A percentile compares a stretch with the other conserved stretches of the same genome.
These are phyloP conservation scores for Calephelis virginiensis DNA, from an alignment of 1,140 invertebrate genomes.

Conservation along the genomic window DNA sequence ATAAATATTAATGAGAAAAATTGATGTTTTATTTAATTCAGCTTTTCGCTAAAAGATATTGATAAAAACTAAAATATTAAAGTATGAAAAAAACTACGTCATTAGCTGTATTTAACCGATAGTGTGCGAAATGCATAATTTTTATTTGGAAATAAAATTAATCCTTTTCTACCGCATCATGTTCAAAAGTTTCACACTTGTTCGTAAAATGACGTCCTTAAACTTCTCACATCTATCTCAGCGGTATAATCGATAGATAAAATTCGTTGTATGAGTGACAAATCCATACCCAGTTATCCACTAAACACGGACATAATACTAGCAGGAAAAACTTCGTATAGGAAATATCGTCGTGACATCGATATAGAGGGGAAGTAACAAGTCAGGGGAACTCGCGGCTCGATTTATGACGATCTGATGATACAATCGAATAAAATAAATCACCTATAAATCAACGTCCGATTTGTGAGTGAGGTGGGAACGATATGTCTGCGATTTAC, in stretches of 20 bases:
- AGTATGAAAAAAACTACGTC: too few relatives aligned
- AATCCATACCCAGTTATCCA: conserved; percentile 56
- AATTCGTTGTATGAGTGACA: neutral
- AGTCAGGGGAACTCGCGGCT: conserved; percentile 38
- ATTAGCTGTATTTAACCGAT: too few relatives aligned
- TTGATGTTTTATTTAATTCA: too few relatives aligned
- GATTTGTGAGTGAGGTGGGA: conserved; percentile 53
- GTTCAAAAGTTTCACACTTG: too few relatives aligned
- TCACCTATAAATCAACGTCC: conserved; percentile 73
- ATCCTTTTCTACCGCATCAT: too few relatives aligned
- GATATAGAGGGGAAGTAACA: conserved; percentile 37
- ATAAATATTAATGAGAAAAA: too few relatives aligned
- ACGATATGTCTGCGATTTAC: conserved; percentile 35
- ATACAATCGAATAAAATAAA: conserved; percentile 78
- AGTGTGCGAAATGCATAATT: too few relatives aligned
- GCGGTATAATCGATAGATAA: neutral
- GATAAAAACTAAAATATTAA: too few relatives aligned
- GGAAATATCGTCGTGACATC: conserved; percentile 46
- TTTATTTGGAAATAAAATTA: too few relatives aligned
- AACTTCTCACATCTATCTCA: too few relatives aligned
- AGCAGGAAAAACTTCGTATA: conserved; percentile 57
- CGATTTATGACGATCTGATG: conserved; percentile 75
- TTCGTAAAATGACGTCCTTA: too few relatives aligned
- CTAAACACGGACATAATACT: conserved; percentile 59
- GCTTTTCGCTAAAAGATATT: too few relatives aligned